Conservation (phyloP, 2,113 vertebrate species). For the Sclerurus mexicanus region DNA sequence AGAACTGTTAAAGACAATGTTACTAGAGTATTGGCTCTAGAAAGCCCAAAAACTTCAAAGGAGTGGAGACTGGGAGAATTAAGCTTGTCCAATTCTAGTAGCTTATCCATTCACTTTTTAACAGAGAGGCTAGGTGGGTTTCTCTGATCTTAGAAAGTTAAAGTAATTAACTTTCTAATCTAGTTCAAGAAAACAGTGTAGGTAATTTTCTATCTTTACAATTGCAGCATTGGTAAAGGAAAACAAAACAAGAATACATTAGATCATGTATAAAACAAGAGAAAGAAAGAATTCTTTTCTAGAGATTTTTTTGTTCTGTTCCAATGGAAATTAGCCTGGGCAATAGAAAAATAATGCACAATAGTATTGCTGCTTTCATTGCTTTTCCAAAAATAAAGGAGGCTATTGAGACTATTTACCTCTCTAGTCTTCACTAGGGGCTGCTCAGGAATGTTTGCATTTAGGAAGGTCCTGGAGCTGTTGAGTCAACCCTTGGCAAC, state of each 20-base stretch:
- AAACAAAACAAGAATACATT: not conserved
- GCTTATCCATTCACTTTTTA: not conserved
- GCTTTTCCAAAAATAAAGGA: not conserved
- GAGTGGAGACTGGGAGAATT: not conserved
- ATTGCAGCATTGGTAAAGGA: not conserved
- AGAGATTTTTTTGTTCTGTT: not conserved
- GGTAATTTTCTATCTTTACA: not conserved
- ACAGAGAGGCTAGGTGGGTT: fast-evolving
- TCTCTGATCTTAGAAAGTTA: not conserved
- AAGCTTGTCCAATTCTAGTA: not conserved
- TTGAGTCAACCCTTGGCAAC: not conserved
- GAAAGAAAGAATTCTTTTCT: not conserved
- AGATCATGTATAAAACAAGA: not conserved
- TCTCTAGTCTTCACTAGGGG: not conserved
- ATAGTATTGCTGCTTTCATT: not conserved
- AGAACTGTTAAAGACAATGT: not conserved
- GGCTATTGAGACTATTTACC: not conserved
- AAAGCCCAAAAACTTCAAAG: not conserved
- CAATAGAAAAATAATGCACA: not conserved
- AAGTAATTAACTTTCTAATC: not conserved
- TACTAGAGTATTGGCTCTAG: not conserved
- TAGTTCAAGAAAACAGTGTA: not conserved
- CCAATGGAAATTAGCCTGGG: not conserved
- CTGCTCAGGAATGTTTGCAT: not conserved
- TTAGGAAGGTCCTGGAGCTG: not conserved